Conservation (phyloP, 92 coral and sea anemone genomes). For the Ricordea florida region DNA sequence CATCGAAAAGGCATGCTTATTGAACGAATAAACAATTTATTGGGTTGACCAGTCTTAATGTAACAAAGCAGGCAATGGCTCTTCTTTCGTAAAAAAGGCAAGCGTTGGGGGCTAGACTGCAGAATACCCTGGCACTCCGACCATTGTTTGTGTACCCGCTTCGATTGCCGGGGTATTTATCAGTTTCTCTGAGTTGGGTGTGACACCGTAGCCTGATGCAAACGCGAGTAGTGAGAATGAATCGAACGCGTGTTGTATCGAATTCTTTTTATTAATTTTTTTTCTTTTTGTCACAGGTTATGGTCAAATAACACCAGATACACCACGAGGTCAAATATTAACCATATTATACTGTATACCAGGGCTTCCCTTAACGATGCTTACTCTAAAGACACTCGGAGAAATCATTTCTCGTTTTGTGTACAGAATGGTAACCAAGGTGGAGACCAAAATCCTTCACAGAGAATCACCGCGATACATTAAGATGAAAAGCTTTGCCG, state of each 20-base stretch:
- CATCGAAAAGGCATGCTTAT: no score
- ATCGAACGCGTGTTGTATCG: not conserved
- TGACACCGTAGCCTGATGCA: not conserved
- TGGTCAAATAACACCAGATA: conserved; percentile 29
- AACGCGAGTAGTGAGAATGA: not conserved
- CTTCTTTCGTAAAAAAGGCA: no score
- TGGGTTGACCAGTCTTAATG: no score
- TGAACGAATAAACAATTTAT: no score
- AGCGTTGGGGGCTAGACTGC: no score
- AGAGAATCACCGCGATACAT: not conserved
- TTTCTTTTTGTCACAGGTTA: no score
- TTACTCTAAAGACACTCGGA: conserved; percentile 36
- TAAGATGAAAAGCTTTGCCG: not conserved
- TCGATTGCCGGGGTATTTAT: no score
- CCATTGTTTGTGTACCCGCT: no score
- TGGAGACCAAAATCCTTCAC: not conserved
- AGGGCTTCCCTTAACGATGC: conserved; percentile 46
- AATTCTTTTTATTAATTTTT: no score
- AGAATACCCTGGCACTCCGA: no score
- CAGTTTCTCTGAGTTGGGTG: no score
- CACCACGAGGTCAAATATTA: conserved; percentile 28
- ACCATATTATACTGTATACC: conserved; percentile 25
- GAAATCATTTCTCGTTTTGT: conserved; percentile 3
- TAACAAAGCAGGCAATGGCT: no score
- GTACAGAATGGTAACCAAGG: not conserved